Evolutionary conservation across 2,888 invertebrate species (phyloP).

Genomic region (Lepetodrilus schrolli): DNA sequence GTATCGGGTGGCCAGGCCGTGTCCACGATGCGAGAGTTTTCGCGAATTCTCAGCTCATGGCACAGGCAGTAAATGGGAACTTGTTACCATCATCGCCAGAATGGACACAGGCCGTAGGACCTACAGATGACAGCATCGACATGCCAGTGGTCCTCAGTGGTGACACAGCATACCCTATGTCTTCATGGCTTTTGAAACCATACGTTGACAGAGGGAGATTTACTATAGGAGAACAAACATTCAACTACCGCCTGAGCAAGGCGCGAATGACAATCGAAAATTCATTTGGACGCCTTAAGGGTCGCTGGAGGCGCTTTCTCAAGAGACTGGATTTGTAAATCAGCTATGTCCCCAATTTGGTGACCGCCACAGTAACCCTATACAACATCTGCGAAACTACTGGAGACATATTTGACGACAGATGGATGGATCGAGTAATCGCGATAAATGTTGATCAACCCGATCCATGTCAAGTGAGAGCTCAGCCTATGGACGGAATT

Average conservation of each 20-base stretch:
- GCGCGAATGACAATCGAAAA: constrained; percentile 32
- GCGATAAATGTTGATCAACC: neutral
- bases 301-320: constrained; percentile 27
- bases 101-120: neutral
- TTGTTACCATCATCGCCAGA: neutral
- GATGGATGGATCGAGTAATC: neutral
- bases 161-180: constrained; percentile 36
- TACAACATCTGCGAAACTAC: constrained; percentile 37
- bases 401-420: constrained; percentile 19
- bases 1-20: constrained; percentile 31
- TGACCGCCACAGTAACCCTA: neutral
- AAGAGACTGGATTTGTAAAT: constrained; percentile 26
- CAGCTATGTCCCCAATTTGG: constrained; percentile 12
- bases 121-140: neutral
- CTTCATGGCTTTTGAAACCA: constrained; percentile 31
- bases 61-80: neutral
- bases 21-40: constrained; percentile 35
- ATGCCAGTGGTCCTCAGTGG: constrained; percentile 22
- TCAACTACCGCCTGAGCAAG: constrained; percentile 33
- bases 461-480: neutral
- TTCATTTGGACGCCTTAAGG: constrained; percentile 32
- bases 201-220: neutral
- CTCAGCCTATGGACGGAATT: neutral
- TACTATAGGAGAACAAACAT: constrained; percentile 5
- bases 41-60: constrained; percentile 24